Evolutionary conservation across 2,888 invertebrate species (phyloP).

Genomic region (Baccha elongata): DNA sequence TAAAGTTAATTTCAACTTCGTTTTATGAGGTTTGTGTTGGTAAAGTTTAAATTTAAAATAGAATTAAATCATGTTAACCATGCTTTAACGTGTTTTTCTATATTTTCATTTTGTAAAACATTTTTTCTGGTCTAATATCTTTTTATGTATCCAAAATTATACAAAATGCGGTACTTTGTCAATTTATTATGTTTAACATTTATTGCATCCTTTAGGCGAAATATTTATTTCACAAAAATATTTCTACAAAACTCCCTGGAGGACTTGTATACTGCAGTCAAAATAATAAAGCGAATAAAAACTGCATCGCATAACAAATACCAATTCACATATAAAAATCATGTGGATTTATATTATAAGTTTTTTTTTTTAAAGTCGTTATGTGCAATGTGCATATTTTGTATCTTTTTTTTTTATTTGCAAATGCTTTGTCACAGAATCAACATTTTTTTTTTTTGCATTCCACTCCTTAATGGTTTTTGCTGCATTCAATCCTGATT

Average conservation of each 20-base stretch:
- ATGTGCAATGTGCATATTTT: background rate
- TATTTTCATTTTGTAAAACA: no score
- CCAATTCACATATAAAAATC: slow-evolving; percentile 18
- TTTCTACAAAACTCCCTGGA: slow-evolving; percentile 55
- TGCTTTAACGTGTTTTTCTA: no score
- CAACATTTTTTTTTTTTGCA: slow-evolving; percentile 21
- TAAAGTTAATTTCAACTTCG: no score
- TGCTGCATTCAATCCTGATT: slow-evolving; percentile 43
- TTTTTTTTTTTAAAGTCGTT: slow-evolving; percentile 19
- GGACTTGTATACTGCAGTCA: slow-evolving; percentile 37
- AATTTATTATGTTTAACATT: slow-evolving; percentile 31
- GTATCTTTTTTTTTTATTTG: slow-evolving; percentile 7
- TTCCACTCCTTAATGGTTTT: slow-evolving; percentile 42
- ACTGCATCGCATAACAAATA: background rate
- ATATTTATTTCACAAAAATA: slow-evolving; percentile 70
- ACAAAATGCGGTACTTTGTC: no score
- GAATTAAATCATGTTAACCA: no score
- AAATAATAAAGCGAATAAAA: slow-evolving; percentile 22
- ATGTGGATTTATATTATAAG: slow-evolving; percentile 15
- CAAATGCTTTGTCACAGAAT: slow-evolving; percentile 55
- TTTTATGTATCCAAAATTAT: no score
- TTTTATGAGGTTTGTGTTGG: no score
- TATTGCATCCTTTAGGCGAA: slow-evolving; percentile 47
- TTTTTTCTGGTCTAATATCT: no score
- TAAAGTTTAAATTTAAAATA: no score